Conservation (phyloP, 2,888 invertebrate species). For the Uloborus plumipes region DNA sequence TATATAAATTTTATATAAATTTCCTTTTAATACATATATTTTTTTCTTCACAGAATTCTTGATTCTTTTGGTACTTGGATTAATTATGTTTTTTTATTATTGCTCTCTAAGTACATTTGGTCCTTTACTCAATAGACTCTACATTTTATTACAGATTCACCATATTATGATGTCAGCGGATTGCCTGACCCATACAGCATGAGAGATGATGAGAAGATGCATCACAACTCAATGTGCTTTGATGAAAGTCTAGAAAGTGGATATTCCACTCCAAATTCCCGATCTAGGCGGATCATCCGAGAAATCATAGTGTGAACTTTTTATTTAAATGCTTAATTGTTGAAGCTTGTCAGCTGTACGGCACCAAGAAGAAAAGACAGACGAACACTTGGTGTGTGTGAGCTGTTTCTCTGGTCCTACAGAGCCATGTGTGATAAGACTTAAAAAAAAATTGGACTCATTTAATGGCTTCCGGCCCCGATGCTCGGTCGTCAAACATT, state of each 20-base stretch:
- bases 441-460: no score
- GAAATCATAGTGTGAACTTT: constrained; percentile 84
- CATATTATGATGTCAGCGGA: constrained; percentile 94
- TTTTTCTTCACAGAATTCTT: no score
- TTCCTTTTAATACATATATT: no score
- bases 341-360: constrained; percentile 9
- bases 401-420: background rate
- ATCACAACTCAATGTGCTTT: constrained; percentile 89
- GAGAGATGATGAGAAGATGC: constrained; percentile 86
- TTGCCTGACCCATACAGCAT: constrained; percentile 86
- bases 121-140: no score
- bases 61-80: no score
- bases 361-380: background rate
- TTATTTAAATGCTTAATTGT: background rate
- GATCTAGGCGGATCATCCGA: constrained; percentile 90
- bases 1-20: no score
- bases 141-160: constrained; percentile 79
- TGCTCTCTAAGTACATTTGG: no score
- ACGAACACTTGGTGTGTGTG: background rate
- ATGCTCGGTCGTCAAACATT: no score
- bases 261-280: constrained; percentile 93
- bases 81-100: no score
- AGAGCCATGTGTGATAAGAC: constrained; percentile 5
- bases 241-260: constrained; percentile 94
- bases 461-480: no score